Conservation (phyloP, 2,797 vertebrate species). For the Cetoscarus ocellatus region DNA sequence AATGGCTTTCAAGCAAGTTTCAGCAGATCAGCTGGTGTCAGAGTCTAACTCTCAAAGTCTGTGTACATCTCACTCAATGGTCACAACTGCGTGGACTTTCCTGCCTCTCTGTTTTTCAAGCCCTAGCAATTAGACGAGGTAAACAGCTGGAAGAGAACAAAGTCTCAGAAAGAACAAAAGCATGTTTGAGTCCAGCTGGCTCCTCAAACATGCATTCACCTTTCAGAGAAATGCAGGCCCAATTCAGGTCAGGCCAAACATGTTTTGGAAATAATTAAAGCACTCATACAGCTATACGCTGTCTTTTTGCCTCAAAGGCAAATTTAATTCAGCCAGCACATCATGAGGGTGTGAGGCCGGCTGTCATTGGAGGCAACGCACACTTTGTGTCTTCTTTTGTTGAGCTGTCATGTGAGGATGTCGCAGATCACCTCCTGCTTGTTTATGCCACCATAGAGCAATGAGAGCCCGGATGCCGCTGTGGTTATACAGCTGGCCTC, state of each 20-base stretch:
- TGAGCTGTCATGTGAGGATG: conserved; percentile 72
- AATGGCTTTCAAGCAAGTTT: conserved; percentile 20
- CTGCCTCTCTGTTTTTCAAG: conserved; percentile 8
- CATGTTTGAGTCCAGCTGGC: conserved; percentile 44
- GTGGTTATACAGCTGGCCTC: conserved; percentile 53
- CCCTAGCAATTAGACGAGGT: conserved; percentile 18
- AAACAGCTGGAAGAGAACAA: conserved; percentile 58
- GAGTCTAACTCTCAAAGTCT: conserved; percentile 12
- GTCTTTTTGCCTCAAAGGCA: conserved; percentile 28
- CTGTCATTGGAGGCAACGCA: conserved; percentile 37
- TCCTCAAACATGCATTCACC: conserved; percentile 36
- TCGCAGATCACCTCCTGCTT: conserved; percentile 66
- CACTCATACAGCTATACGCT: conserved; percentile 7
- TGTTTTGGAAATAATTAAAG: conserved; percentile 53
- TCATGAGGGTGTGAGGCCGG: conserved; percentile 14
- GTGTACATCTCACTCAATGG: conserved; percentile 15
- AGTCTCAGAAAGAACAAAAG: conserved; percentile 39
- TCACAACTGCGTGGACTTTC: conserved; percentile 1
- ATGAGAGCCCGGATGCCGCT: conserved; percentile 24
- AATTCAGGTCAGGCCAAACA: conserved; percentile 30
- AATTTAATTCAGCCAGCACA: conserved; percentile 26
- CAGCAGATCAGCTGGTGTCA: conserved; percentile 12
- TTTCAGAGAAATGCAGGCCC: conserved; percentile 17
- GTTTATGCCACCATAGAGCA: conserved; percentile 59
- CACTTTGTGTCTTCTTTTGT: conserved; percentile 72